Conservation (phyloP, 2,888 invertebrate species). For the Leptinotarsa peninsularis region DNA sequence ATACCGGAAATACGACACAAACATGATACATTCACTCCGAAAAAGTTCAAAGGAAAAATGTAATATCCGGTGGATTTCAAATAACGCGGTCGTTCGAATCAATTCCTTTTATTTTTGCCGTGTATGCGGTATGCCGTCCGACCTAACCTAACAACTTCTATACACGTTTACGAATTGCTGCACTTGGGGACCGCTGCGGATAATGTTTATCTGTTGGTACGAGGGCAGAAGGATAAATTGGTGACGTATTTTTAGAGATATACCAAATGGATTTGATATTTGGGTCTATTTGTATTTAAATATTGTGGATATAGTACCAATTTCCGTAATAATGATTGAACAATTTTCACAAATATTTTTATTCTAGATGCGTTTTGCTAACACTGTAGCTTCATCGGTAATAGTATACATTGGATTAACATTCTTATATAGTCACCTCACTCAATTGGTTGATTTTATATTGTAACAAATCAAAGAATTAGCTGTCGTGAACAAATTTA, state of each 20-base stretch:
- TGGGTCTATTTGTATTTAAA: no score
- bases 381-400: no score
- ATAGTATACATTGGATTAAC: no score
- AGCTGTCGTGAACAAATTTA: no score
- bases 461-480: no score
- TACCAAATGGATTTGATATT: background rate
- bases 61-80: conserved; percentile 60
- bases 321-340: no score
- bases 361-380: no score
- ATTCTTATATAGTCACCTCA: no score
- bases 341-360: no score
- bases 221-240: conserved; percentile 14
- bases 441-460: no score
- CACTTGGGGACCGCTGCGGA: conserved; percentile 31
- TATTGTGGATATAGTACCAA: no score
- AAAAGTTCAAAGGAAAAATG: conserved; percentile 60
- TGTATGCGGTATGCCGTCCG: conserved; percentile 27
- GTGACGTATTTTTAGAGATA: background rate
- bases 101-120: conserved; percentile 49
- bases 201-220: conserved; percentile 27
- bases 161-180: conserved; percentile 38
- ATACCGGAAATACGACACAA: conserved; percentile 49
- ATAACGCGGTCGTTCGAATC: conserved; percentile 57
- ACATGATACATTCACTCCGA: conserved; percentile 54
- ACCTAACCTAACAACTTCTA: conserved; percentile 36